Percentiles rank a stretch among this genome's conserved stretches.
Conservation (phyloP, 2,888 invertebrate genomes). For the Caenorhabditis becei region DNA sequence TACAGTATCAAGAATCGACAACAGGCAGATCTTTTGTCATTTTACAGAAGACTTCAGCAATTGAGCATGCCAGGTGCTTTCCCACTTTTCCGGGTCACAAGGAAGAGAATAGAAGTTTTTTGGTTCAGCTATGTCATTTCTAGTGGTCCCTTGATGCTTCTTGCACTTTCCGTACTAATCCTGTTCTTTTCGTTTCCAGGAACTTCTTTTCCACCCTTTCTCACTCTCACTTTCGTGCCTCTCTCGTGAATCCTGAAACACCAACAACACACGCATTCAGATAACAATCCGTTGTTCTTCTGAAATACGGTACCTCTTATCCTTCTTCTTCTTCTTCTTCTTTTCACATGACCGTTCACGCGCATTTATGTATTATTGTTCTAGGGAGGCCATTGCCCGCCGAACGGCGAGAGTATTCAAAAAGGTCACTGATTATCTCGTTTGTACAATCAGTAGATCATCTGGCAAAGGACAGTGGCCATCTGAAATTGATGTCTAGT, state of each 20-base stretch:
- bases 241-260: constrained; percentile 8
- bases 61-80: no score
- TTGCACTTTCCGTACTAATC: not conserved
- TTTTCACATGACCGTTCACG: constrained; percentile 47
- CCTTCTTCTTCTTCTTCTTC: not conserved
- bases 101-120: no score
- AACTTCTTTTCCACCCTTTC: constrained; percentile 25
- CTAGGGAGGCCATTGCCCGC: constrained; percentile 33
- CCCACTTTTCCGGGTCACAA: no score
- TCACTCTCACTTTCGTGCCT: constrained; percentile 14
- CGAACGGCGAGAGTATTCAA: constrained; percentile 23
- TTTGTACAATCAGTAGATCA: constrained; percentile 28
- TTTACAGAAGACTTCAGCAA: no score
- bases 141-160: not conserved
- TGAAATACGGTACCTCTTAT: constrained; percentile 32
- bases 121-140: no score
- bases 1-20: no score
- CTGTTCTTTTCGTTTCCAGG: not conserved
- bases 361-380: constrained; percentile 57
- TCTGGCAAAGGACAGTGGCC: not conserved
- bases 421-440: constrained; percentile 47
- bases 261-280: constrained; percentile 2
- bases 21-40: no score
- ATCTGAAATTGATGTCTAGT: not conserved
- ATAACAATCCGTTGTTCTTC: constrained; percentile 40